A percentile compares a stretch with the other conserved stretches of the same genome.
Evolutionary conservation across 2,113 vertebrate species (phyloP).

Genomic region (Psittacula cyanocephala): DNA sequence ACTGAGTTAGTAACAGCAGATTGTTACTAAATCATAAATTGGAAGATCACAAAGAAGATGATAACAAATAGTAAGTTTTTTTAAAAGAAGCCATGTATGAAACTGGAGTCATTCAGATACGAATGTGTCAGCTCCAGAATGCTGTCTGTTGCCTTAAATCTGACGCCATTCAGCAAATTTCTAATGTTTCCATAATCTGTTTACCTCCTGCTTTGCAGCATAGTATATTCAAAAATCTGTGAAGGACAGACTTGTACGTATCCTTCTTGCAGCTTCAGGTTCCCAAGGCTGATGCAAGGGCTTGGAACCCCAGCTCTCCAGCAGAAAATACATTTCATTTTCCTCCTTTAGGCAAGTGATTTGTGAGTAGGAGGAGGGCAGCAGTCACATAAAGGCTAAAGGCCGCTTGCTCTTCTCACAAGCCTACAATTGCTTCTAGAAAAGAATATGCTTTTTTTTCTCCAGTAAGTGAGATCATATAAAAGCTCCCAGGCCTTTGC

Average conservation of each 20-base stretch:
- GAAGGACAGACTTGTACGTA: not conserved
- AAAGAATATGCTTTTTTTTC: not conserved
- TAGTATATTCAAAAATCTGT: not conserved
- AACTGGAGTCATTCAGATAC: not conserved
- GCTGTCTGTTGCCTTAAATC: not conserved
- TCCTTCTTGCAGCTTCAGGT: not conserved
- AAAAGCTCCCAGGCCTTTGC: not conserved
- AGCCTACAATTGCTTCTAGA: not conserved
- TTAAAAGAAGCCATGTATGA: not conserved
- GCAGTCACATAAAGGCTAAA: not conserved
- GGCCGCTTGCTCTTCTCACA: not conserved
- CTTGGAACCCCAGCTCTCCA: not conserved
- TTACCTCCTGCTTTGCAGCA: not conserved
- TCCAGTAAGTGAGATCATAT: not conserved
- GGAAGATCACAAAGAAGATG: not conserved
- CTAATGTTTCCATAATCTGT: not conserved
- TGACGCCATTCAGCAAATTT: not conserved
- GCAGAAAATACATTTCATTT: not conserved
- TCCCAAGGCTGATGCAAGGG: not conserved
- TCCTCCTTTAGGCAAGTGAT: not conserved
- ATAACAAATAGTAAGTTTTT: not conserved
- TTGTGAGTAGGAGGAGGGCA: not conserved
- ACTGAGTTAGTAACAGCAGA: not conserved
- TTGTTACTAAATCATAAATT: not conserved
- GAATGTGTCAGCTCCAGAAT: not conserved